Evolutionary conservation across 2,888 invertebrate genomes (phyloP).

Genomic region (Rotaria macrura): DNA sequence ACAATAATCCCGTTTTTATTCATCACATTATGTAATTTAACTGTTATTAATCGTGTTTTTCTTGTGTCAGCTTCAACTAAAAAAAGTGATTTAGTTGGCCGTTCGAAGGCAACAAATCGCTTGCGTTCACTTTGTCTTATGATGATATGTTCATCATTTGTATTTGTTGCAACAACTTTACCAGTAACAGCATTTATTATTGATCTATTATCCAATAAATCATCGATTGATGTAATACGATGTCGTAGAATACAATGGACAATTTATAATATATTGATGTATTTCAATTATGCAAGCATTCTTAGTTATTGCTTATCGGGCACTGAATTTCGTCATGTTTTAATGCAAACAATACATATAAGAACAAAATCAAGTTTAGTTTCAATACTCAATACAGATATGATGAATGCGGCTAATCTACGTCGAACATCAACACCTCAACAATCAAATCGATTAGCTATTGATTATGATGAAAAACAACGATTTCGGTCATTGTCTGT

Average conservation of each 20-base stretch:
- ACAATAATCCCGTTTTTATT: not conserved
- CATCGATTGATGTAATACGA: not conserved
- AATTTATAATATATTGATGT: conserved; percentile 39
- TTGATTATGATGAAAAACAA: not conserved
- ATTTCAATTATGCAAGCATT: conserved; percentile 41
- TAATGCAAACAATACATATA: conserved; percentile 28
- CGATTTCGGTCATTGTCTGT: not conserved
- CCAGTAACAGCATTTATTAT: conserved; percentile 15
- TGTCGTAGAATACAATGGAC: conserved; percentile 36
- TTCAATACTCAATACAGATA: not conserved
- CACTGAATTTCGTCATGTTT: conserved; percentile 39
- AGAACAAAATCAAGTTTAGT: not conserved
- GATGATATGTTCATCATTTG: conserved; percentile 16
- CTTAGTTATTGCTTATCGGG: conserved; percentile 41
- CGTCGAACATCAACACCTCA: conserved; percentile 10
- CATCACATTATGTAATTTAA: conserved; percentile 9
- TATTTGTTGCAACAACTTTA: conserved; percentile 13
- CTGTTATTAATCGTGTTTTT: conserved; percentile 8
- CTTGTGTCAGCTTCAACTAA: not conserved
- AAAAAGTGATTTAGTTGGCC: not conserved
- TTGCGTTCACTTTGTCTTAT: not conserved
- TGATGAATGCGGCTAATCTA: not conserved
- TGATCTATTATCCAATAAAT: not conserved
- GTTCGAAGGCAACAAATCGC: conserved; percentile 16
- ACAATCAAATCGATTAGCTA: not conserved